Base-by-base conservation (phyloP, 2,113 vertebrate genomes). In the Eolophus roseicapilla region DNA sequence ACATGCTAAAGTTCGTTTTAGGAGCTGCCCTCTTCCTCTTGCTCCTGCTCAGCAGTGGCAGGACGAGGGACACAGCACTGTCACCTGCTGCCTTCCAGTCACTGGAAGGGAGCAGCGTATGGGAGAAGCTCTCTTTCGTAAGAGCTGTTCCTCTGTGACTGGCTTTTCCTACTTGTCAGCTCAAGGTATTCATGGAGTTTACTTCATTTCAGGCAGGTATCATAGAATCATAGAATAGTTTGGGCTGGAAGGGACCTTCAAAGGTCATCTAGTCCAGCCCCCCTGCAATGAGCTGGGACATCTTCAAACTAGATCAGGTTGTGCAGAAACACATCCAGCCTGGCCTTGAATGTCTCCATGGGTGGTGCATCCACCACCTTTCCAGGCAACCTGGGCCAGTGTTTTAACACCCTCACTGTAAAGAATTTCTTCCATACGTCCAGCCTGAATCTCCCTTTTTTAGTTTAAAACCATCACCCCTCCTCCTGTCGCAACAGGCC, bases 161-260 rank as follows among this genome's bases (percentile, higher is more conserved):
- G 64, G 2, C 33, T 86, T 88, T 92, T 79, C 59, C 50, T 86
- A 25, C 63, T 82, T 64, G 35, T 71, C 92, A 91, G 87, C 77
- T 82, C 50, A 13, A 89, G 88, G 52, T n/a, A n/a, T n/a, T n/a
- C n/a, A n/a, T n/a, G n/a, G n/a, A n/a, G n/a, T n/a, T n/a, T n/a
- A n/a, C n/a, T n/a, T n/a, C n/a, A n/a, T n/a, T n/a, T n/a, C n/a
- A 89, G 88, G 52, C 52, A 73, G 82, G 27, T n/a, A n/a, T n/a
- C n/a, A n/a, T n/a, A n/a, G n/a, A n/a, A 59, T 24, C 33, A 24
- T 59, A 35, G 33, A 35, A 59, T 33, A 24, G 33, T 24, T 21
- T 35, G 21, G 33, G 33, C 35, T 59, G 57, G 21, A 59, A 23
- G 57, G 57, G 33, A 59, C 13, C n/a, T 35, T 23, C 57, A 35